Base-by-base conservation (phyloP, 64 coral and sea anemone species). In the Stichodactyla helianthus region DNA sequence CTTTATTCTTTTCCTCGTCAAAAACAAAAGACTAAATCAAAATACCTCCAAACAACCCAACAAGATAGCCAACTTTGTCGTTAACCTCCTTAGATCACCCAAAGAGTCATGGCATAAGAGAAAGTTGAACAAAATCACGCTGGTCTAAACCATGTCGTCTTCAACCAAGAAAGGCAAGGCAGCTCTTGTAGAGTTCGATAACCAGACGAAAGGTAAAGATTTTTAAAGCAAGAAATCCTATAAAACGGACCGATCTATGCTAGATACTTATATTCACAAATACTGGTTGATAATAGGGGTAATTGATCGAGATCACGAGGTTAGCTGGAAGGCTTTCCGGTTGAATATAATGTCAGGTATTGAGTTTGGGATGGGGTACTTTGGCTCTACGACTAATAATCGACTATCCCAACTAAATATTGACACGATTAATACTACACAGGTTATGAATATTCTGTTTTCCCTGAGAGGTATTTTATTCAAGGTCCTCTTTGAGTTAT, bases 161-260 rank as follows among this genome's bases (percentile, higher is more conserved):
- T 53, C 79, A 5, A 82, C 28, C 19, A 91, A 91, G 59, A 91
- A 86, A 61, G 89, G 89, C 10, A 91, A 91, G 71, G 71, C 83
- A 18, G 89, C 89, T 20, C 50, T 79, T 14, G 62, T 91, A n/a
- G 89, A 91, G 84, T 91, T 91, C 51, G 89, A 86, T 59, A 91
- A 83, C 22, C 89, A 91, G 62, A 80, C 83, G 50, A 91, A 91
- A 91, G 89, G 89, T 91, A 50, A 19, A 71, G 50, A 68, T 13
- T 27, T 4, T 19, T 53, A 55, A 6, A 25, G 58, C 63, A 35
- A 35, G 62, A 22, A 55, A 64, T 53, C 11, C 55, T 59, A 83
- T 53, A 55, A 62, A 26, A 35, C 23, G 31, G 51, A 52, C n/a
- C 58, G 5, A 56, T 80, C 52, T 82, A 17, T 64, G 2, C 22